A percentile compares a stretch with the other conserved stretches of the same genome.
Evolutionary conservation across 2,113 vertebrate species (phyloP).

Genomic region (Ramphastos sulfuratus): DNA sequence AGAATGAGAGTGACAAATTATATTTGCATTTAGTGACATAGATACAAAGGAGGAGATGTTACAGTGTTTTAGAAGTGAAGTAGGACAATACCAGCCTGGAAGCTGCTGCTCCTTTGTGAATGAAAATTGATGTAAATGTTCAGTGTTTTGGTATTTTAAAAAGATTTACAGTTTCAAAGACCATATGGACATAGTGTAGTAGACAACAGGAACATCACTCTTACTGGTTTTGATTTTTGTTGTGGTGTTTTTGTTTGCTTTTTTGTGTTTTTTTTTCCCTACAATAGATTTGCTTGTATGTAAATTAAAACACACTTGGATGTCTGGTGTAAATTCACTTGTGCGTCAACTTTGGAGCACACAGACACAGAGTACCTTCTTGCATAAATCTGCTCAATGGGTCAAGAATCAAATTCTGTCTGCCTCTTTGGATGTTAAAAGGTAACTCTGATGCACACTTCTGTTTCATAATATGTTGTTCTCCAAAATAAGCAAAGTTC

Average conservation of each 20-base stretch:
- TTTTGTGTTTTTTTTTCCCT: neutral
- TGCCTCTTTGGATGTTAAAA: conserved; percentile 80
- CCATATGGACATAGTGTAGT: accelerated
- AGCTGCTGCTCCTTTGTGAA: neutral
- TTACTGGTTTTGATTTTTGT: neutral
- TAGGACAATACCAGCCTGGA: neutral
- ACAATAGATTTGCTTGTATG: conserved; percentile 81
- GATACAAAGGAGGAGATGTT: neutral
- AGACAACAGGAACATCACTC: neutral
- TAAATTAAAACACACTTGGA: conserved; percentile 87
- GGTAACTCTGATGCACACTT: conserved; percentile 71
- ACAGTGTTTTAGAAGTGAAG: neutral
- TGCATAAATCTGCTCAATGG: conserved; percentile 86
- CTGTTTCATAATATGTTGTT: neutral
- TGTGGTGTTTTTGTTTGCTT: neutral
- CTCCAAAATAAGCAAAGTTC: neutral
- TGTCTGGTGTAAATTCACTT: conserved; percentile 83
- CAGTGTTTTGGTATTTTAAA: neutral
- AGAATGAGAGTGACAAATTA: neutral
- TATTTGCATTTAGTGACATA: neutral
- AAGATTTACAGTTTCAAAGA: neutral
- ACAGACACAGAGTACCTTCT: conserved; percentile 80
- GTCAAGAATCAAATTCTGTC: conserved; percentile 85
- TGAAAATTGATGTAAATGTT: neutral
- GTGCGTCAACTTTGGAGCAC: conserved; percentile 74